phyloP scores from a whole-genome alignment of 2,888 invertebrate species.

The Leptothorax acervorum region DNA sequence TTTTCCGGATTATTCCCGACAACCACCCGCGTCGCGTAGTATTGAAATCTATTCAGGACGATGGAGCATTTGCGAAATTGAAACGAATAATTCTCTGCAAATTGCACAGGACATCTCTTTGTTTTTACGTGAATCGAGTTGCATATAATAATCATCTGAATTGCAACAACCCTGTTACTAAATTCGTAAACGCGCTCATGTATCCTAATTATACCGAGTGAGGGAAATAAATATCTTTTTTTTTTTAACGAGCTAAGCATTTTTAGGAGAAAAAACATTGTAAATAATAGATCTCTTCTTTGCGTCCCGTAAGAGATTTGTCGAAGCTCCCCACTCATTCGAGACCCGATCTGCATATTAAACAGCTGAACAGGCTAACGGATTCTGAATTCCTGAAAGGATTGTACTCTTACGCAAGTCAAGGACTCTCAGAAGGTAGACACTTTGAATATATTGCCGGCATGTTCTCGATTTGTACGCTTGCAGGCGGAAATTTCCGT shows the following conservation, averaged over 20 bases:
- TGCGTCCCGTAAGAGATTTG: not conserved
- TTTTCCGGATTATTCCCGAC: constrained; percentile 43
- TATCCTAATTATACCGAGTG: not conserved
- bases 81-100: constrained; percentile 50
- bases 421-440: constrained; percentile 42
- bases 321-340: not conserved
- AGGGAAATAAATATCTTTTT: not conserved
- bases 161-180: not conserved
- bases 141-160: constrained; percentile 34
- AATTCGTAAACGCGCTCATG: not conserved
- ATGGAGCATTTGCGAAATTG: constrained; percentile 50
- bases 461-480: constrained; percentile 49
- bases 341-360: constrained; percentile 30
- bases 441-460: constrained; percentile 49
- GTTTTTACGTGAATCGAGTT: constrained; percentile 6
- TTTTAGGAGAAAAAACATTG: not conserved
- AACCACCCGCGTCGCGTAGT: not conserved
- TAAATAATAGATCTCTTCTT: not conserved
- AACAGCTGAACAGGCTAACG: constrained; percentile 20
- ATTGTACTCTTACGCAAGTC: constrained; percentile 28
- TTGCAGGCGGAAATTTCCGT: constrained; percentile 59
- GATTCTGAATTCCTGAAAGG: constrained; percentile 37
- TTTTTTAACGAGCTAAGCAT: not conserved
- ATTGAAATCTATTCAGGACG: constrained; percentile 32
- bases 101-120: constrained; percentile 36